Base-by-base conservation (phyloP, 2,797 vertebrate species). In the Limosa lapponica region DNA sequence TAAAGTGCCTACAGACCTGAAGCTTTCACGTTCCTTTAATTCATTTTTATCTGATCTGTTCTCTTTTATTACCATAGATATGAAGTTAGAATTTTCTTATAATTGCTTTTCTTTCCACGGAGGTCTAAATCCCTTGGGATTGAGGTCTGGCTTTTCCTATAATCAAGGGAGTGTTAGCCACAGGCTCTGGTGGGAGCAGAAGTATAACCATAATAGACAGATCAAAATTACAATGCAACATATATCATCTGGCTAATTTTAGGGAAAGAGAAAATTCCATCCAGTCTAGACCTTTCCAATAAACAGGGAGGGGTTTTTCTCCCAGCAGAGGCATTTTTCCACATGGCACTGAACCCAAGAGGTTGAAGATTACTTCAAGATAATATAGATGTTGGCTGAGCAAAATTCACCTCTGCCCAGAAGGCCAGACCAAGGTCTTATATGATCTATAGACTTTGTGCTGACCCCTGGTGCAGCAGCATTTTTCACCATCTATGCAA, bases 1-100 rank as follows among this genome's bases (percentile, higher is more conserved):
- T 83, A 82, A 92, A 80, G 43, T 82, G 70, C 49, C 43, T 87
- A 41, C 52, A 85, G 74, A 70, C 41, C 39, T 65, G 72, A 86
- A 92, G n/a, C n/a, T 73, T 89, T 84, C 66, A n/a, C 0, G 0
- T 82, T 80, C 17, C 39, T 89, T 90, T 89, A 93, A 90, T 93
- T 93, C 25, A 70, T 83, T 89, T 94, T 96, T 57, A 72, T 82
- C n/a, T 87, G 55, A 66, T 64, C 30, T 62, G 3, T 89, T 94
- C 52, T 51, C 46, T 91, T 95, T 90, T 92, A 81, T 91, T 86
- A 48, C 48, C 30, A 74, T 8, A 89, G 72, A 69, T 91, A 71
- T 36, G 37, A 95, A 93, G 58, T 65, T 48, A 79, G 19, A 80
- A 74, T 89, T 90, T 70, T 92, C 24, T 74, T 82, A n/a, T 49